Conservation (phyloP, 1,140 invertebrate species). For the Triops cancriformis region DNA sequence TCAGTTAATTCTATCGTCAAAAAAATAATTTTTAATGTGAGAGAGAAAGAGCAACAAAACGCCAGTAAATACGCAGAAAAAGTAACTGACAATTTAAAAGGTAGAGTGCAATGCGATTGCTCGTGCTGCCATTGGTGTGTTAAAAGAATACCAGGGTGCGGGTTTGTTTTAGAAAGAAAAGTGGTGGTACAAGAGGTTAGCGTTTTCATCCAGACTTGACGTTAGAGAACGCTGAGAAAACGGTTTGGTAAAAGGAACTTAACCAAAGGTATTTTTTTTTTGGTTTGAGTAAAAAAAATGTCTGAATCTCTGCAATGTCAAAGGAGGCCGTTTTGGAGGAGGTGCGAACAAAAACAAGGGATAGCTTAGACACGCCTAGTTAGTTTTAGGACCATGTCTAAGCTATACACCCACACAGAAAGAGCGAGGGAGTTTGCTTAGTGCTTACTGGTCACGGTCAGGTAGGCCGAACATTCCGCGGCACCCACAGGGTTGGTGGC, state of each 20-base stretch:
- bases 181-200: not conserved
- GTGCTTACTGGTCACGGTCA: slow-evolving; percentile 96
- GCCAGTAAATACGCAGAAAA: not conserved
- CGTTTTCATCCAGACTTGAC: not conserved
- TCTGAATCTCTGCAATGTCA: slow-evolving; percentile 2
- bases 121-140: slow-evolving; percentile 4
- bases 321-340: slow-evolving; percentile 7
- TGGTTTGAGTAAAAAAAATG: slow-evolving; percentile 5
- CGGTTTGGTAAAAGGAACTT: not conserved
- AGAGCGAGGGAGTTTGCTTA: slow-evolving; percentile 42
- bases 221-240: not conserved
- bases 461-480: slow-evolving; percentile 80
- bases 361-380: slow-evolving; percentile 13
- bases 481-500: slow-evolving; percentile 83
- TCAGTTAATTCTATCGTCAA: not conserved
- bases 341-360: slow-evolving; percentile 14
- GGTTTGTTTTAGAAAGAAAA: not conserved
- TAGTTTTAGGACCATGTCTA: not conserved
- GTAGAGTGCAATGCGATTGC: not conserved
- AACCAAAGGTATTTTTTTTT: not conserved
- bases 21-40: not conserved
- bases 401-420: slow-evolving; percentile 12
- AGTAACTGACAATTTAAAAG: not conserved
- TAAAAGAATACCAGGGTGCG: not conserved
- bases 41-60: not conserved